These are phyloP conservation scores for Labroides dimidiatus DNA, from an alignment of 2,797 vertebrate genomes.

Conservation along the genomic window DNA sequence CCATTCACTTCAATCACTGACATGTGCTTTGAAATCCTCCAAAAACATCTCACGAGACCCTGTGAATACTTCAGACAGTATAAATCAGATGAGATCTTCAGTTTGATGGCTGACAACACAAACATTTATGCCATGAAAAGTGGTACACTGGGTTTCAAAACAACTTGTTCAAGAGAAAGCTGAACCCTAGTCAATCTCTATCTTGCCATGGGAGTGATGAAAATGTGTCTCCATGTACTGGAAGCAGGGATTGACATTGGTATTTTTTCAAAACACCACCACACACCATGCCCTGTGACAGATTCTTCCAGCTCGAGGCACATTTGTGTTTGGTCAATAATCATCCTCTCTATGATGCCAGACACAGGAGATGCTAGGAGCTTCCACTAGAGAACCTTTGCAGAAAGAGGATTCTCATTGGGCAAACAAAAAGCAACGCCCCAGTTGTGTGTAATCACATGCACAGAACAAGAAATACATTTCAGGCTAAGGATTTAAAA, in stretches of 20 bases:
- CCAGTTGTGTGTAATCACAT: neutral
- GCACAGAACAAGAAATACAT: neutral
- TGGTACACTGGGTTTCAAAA: neutral
- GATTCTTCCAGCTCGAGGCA: neutral
- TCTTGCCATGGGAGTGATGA: too few relatives aligned
- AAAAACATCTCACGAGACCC: neutral
- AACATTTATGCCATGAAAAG: neutral
- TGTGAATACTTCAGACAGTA: neutral
- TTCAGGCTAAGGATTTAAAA: neutral
- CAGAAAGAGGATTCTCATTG: neutral
- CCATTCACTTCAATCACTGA: neutral
- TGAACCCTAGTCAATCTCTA: neutral
- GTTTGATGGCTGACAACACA: neutral
- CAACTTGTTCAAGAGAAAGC: neutral
- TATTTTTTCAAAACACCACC: conserved; percentile 4
- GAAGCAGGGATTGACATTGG: neutral
- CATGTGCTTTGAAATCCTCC: neutral
- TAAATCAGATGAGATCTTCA: neutral
- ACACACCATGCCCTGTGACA: neutral
- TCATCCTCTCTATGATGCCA: neutral
- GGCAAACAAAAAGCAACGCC: neutral
- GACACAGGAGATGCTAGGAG: too few relatives aligned
- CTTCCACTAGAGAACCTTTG: too few relatives aligned
- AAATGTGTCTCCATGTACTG: neutral
- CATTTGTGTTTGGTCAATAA: conserved; percentile 1